Conservation (phyloP, 2,797 vertebrate species). For the Cyclopterus lumpus region DNA sequence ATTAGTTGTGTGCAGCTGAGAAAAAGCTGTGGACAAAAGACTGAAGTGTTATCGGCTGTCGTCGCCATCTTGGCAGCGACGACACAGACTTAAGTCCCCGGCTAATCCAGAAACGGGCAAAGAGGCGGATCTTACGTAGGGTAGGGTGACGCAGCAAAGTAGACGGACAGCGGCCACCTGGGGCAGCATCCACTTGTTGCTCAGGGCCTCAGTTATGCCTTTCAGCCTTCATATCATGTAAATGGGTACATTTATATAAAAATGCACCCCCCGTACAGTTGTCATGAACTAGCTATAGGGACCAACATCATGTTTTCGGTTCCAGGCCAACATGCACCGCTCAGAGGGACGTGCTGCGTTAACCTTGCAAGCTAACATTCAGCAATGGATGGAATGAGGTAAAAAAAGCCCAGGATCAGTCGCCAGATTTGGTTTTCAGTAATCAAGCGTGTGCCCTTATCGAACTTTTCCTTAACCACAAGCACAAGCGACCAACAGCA, state of each 20-base stretch:
- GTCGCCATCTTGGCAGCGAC: not conserved
- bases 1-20: not conserved
- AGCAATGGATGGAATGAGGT: not conserved
- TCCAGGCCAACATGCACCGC: not conserved
- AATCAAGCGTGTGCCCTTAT: not conserved
- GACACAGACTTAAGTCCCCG: not conserved
- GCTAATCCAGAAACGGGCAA: not conserved
- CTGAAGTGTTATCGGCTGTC: not conserved
- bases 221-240: not conserved
- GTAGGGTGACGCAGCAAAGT: not conserved
- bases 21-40: not conserved
- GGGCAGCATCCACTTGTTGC: not conserved
- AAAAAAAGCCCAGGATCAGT: not conserved
- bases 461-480: not conserved
- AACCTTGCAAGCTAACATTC: not conserved
- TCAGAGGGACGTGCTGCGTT: conserved; percentile 1
- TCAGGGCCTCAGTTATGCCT: not conserved
- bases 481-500: not conserved
- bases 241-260: not conserved
- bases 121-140: not conserved
- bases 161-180: not conserved
- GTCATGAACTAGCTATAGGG: too few relatives aligned
- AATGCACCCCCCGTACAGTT: too few relatives aligned
- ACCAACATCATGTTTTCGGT: too few relatives aligned
- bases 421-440: not conserved